Percentiles rank a stretch among this genome's conserved stretches.
Evolutionary conservation across 23 tunicate species (phyloP).

Genomic region (Trididemnum miniatum): DNA sequence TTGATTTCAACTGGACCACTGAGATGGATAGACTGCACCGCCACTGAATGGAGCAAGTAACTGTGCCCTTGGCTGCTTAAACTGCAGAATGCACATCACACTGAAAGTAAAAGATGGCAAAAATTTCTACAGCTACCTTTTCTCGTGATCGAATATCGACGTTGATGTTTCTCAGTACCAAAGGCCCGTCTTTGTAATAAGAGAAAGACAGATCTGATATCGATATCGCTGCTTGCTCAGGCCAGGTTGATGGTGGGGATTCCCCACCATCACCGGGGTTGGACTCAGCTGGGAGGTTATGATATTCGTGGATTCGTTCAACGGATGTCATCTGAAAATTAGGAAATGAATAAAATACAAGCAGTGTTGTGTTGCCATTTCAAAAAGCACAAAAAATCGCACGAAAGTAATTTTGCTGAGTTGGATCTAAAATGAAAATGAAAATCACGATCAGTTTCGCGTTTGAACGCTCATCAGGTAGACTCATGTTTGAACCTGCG

Average conservation of each 20-base stretch:
- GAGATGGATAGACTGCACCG: neutral
- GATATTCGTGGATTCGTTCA: conserved; percentile 84
- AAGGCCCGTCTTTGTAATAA: conserved; percentile 68
- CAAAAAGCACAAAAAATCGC: too few relatives aligned
- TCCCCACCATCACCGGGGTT: conserved; percentile 10
- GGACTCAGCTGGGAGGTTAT: conserved; percentile 54
- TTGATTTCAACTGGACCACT: too few relatives aligned
- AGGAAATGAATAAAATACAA: too few relatives aligned
- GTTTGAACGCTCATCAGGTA: too few relatives aligned
- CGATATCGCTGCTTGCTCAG: conserved; percentile 45
- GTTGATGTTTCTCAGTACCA: conserved; percentile 44
- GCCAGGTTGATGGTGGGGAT: conserved; percentile 63
- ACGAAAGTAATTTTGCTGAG: too few relatives aligned
- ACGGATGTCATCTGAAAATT: conserved; percentile 88
- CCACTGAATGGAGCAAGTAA: neutral
- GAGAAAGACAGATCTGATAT: conserved; percentile 59
- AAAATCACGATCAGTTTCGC: too few relatives aligned
- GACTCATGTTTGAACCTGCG: too few relatives aligned
- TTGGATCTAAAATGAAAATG: too few relatives aligned
- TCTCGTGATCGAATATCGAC: conserved; percentile 56
- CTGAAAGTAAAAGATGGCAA: neutral
- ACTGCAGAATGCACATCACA: neutral
- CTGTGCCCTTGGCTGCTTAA: too few relatives aligned
- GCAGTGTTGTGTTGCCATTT: too few relatives aligned
- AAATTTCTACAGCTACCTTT: conserved; percentile 33